Percentiles rank a stretch among this genome's conserved stretches.
Conservation (phyloP, 2,797 vertebrate species). For the Coccyzus lansbergi region DNA sequence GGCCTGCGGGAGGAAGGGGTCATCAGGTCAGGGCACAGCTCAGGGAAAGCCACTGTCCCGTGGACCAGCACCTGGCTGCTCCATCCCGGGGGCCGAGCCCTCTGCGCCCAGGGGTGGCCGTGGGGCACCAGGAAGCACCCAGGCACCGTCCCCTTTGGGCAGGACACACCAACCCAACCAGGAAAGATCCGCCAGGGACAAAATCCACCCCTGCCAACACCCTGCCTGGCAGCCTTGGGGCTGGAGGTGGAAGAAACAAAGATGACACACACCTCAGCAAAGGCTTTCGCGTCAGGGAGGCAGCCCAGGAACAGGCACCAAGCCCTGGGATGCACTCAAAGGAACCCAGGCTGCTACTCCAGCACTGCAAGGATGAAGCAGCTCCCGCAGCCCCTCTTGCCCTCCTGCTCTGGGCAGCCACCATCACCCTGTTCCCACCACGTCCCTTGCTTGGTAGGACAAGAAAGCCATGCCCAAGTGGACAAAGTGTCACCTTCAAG, state of each 20-base stretch:
- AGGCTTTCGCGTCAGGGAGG: fast-evolving
- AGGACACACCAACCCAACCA: background rate
- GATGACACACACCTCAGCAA: background rate
- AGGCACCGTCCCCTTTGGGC: background rate
- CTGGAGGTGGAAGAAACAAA: background rate
- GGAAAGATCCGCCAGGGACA: background rate
- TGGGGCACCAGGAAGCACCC: background rate
- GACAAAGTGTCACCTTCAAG: background rate
- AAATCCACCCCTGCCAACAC: background rate
- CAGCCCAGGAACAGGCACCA: background rate
- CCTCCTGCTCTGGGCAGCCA: background rate
- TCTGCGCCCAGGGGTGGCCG: background rate
- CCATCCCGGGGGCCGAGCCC: background rate
- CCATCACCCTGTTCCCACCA: fast-evolving
- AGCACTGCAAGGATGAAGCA: background rate
- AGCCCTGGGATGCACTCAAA: background rate
- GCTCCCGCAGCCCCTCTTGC: background rate
- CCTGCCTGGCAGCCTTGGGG: fast-evolving
- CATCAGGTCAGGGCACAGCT: background rate
- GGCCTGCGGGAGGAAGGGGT: background rate
- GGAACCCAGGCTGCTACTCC: background rate
- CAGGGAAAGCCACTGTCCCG: background rate
- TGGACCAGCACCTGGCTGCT: background rate
- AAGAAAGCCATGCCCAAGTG: fast-evolving
- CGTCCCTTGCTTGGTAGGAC: fast-evolving